Evolutionary conservation across 2,888 invertebrate species (phyloP).

Genomic region (Cerceris rybyensis): DNA sequence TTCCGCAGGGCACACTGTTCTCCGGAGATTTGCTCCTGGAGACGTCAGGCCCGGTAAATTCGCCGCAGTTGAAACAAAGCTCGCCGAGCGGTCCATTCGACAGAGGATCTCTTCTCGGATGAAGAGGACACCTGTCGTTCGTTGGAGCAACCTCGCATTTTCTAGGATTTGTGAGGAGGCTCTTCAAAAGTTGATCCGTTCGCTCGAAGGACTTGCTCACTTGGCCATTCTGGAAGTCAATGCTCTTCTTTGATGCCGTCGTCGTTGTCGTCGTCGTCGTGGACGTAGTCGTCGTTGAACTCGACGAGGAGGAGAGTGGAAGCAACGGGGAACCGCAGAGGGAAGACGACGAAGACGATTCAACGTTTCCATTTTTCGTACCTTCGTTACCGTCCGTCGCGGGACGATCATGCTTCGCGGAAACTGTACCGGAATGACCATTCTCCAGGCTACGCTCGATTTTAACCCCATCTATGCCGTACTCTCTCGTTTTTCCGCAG

Average conservation of each 20-base stretch:
- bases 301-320: conserved; percentile 11
- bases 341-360: conserved; percentile 35
- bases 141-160: conserved; percentile 55
- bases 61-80: conserved; percentile 74
- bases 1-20: conserved; percentile 72
- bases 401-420: neutral
- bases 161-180: conserved; percentile 66
- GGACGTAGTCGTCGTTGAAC: neutral
- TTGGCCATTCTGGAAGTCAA: conserved; percentile 64
- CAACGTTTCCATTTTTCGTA: conserved; percentile 9
- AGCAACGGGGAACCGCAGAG: conserved; percentile 27
- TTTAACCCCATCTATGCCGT: conserved; percentile 62
- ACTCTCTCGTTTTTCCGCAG: conserved; percentile 82
- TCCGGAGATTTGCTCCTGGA: conserved; percentile 54
- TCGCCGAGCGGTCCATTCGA: conserved; percentile 63
- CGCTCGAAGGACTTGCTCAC: conserved; percentile 68
- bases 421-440: conserved; percentile 13
- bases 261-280: neutral
- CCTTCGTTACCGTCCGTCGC: conserved; percentile 8
- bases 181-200: conserved; percentile 73
- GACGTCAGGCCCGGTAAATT: conserved; percentile 67
- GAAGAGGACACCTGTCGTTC: conserved; percentile 63
- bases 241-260: conserved; percentile 36
- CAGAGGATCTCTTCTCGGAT: conserved; percentile 60
- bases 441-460: conserved; percentile 23